Evolutionary conservation across 1,140 invertebrate species (phyloP), one percentile per base, ranked within the genome.

Genomic region (Dendroctonus ponderosae): DNA sequence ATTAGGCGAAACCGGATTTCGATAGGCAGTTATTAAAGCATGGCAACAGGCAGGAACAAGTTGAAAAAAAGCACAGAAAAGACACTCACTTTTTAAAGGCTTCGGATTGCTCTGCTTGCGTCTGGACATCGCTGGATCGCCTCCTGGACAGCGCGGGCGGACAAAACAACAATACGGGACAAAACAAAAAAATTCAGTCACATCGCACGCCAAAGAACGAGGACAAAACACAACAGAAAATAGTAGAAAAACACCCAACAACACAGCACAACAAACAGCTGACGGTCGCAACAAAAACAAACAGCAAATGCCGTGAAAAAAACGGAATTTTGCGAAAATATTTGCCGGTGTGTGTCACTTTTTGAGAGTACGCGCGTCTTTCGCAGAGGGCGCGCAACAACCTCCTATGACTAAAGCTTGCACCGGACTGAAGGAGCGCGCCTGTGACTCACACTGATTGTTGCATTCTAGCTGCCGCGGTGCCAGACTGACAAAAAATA

Each of bases 71-170:
- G n/a, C 37, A 53, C 43, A 58, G 70, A 58, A 37, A 66, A 61
- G 68, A 68, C 70, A 77, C 84, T 81, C 76, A 85, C 84, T 84
- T 84, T 85, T 85, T 50, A 85, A 78, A 60, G 84, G 84, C 75
- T 85, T 85, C 44, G 84, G 84, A 74, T 85, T 85, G 79, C 84
- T 85, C 79, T 85, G 84, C 77, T 85, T 85, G 76, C 84, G 80
- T 76, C 84, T 82, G 72, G 84, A 85, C 84, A 85, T 85, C 77
- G 63, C 69, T 61, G 69, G 50, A 53, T 48, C 58, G 64, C 66
- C 62, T 59, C 37, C 49, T 40, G 43, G 46, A 54, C 44, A 53
- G 40, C 44, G 44, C 44, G 40, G 11, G 8, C n/a, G 9, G 9
- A 43, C 39, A 59, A 59, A 42, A 59, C 40, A 37, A 40, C 37